phyloP scores from a whole-genome alignment of 2,113 vertebrate species.

The Amia ocellicauda region DNA sequence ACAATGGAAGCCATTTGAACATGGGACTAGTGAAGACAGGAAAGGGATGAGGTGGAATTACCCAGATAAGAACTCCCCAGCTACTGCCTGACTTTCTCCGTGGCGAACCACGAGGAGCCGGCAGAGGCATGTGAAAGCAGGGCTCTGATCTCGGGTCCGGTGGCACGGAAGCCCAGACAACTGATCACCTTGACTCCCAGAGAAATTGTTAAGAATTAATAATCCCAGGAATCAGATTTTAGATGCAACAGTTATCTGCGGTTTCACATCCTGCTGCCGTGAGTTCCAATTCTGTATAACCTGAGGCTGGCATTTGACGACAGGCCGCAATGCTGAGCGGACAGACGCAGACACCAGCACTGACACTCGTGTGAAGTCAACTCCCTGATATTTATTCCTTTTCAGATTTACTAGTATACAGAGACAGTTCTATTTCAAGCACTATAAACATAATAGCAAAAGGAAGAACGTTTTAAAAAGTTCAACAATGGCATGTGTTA shows the following conservation, averaged over 20 bases:
- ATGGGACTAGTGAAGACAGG: constrained; percentile 38
- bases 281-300: too few species aligned
- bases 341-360: too few species aligned
- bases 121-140: neutral
- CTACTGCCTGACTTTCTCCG: constrained; percentile 11
- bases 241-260: constrained; percentile 38
- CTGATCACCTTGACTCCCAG: constrained; percentile 24
- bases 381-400: too few species aligned
- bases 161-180: neutral
- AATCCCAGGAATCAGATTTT: constrained; percentile 41
- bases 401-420: too few species aligned
- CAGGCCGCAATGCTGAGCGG: too few species aligned
- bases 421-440: too few species aligned
- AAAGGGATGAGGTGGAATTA: constrained; percentile 56
- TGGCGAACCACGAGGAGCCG: neutral
- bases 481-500: too few species aligned
- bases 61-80: constrained; percentile 43
- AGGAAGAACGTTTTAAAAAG: too few species aligned
- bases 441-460: too few species aligned
- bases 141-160: constrained; percentile 12
- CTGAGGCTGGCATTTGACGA: too few species aligned
- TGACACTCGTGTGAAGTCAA: too few species aligned
- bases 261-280: constrained; percentile 49
- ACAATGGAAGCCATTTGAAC: constrained; percentile 15
- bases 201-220: constrained; percentile 47